Percentiles rank a stretch among this genome's conserved stretches.
Conservation (phyloP, 2,797 vertebrate species). For the Prunella strophiata region DNA sequence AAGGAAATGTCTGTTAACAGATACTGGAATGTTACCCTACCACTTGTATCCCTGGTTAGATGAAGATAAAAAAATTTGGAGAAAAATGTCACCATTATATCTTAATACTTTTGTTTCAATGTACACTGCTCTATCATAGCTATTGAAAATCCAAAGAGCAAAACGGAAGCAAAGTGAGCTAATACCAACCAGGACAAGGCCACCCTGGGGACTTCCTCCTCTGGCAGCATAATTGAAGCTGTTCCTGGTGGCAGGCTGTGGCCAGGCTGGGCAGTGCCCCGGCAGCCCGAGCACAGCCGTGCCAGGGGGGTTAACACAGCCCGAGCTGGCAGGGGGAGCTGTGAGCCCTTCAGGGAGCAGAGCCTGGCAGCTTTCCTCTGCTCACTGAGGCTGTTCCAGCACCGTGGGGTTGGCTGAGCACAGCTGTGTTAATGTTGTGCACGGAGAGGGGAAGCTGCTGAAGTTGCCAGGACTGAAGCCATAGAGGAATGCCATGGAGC, state of each 20-base stretch:
- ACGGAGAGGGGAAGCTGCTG: not conserved
- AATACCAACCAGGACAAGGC: not conserved
- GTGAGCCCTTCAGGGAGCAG: not conserved
- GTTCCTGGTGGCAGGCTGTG: accelerated
- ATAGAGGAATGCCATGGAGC: not conserved
- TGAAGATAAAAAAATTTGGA: not conserved
- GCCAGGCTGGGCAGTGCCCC: not conserved
- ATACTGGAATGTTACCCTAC: not conserved
- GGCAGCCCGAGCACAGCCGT: not conserved
- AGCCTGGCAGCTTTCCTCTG: slow-evolving; percentile 5
- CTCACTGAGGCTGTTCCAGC: not conserved
- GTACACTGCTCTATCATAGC: not conserved
- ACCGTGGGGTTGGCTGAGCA: not conserved
- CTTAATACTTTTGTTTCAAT: not conserved
- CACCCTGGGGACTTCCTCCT: not conserved
- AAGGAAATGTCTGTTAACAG: not conserved
- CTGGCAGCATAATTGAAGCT: not conserved
- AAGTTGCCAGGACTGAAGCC: not conserved
- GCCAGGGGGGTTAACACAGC: not conserved
- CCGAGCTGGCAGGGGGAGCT: not conserved
- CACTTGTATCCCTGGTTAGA: not conserved
- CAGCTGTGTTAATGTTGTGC: not conserved
- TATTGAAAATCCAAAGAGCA: not conserved
- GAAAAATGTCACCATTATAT: not conserved
- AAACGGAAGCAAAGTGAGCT: not conserved